Evolutionary conservation across 2,113 vertebrate genomes (phyloP), one percentile per base, ranked within the genome.

Genomic region (Vulpes ferrilata): DNA sequence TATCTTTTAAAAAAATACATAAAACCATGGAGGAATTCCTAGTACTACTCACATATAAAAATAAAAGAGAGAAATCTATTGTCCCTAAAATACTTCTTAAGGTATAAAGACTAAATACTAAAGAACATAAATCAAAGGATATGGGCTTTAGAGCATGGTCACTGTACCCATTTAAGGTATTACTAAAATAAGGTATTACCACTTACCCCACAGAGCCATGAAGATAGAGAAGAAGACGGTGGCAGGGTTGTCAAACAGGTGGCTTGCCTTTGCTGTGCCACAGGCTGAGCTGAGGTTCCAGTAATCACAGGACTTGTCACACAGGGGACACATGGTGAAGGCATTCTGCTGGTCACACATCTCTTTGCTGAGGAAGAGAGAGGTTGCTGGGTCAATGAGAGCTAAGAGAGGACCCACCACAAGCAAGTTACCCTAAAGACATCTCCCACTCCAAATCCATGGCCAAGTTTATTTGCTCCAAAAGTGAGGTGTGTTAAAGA

Each of bases 261-360:
- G 99, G 67, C 99, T 99, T 6, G 99, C 99, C 30, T 98, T 99
- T 35, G 99, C 99, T 0, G 99, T 99, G 86, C 98, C 98, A 79
- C 99, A 99, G 17, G 99, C 99, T 0, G 99, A 99, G 98, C 99
- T 99, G 96, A 99, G 99, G 93, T 99, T 99, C 99, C 99, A 99
- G 98, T 99, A 99, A 80, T 99, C 99, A 67, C 99, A 99, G 43
- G 99, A 99, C 79, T 99, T 99, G 96, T 99, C 99, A 57, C 99
- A 99, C 82, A 99, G 99, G 2, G 99, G 99, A 98, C 99, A 99
- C 99, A 99, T 99, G 98, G 99, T 99, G 98, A 99, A 99, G 98
- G 99, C 99, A 48, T 99, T 99, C 88, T 57, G 98, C 19, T 99
- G 98, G 88, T 99, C 99, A 43, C 99, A 99, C 99, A 99, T 99